These are phyloP conservation scores for Coreius guichenoti DNA, from an alignment of 2,797 vertebrate genomes.

Conservation along the genomic window DNA sequence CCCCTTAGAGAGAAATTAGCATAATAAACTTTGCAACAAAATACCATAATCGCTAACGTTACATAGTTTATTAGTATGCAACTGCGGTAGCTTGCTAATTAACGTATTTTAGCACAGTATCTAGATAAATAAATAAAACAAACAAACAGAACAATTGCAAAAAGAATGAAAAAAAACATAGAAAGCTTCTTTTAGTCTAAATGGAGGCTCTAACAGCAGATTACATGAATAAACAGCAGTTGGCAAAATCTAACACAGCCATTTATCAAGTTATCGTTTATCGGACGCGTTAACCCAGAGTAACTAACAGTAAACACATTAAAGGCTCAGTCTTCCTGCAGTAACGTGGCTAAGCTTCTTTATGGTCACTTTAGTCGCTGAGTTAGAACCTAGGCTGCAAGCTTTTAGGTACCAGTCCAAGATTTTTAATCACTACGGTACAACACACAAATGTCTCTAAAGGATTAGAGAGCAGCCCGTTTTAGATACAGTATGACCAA, in stretches of 20 bases:
- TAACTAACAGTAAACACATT: constrained; percentile 1
- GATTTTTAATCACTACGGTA: background rate
- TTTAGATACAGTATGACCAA: background rate
- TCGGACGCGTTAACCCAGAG: background rate
- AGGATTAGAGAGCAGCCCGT: background rate
- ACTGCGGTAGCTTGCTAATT: background rate
- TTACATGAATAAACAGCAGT: background rate
- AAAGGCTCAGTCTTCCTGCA: background rate
- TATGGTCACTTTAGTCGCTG: background rate
- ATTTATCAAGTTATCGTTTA: background rate
- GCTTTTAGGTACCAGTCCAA: background rate
- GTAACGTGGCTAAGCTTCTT: background rate
- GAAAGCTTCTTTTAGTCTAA: background rate
- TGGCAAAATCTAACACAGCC: background rate
- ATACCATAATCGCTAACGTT: background rate
- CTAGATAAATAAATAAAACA: background rate
- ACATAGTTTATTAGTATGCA: background rate
- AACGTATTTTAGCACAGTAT: background rate
- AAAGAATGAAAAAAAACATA: background rate
- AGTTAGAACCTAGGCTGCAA: background rate
- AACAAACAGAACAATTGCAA: background rate
- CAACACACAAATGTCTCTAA: background rate
- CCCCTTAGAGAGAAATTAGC: background rate
- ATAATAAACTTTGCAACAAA: background rate
- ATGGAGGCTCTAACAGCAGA: background rate